Evolutionary conservation across 2,888 invertebrate species (phyloP).

Genomic region (Volucella inflata): DNA sequence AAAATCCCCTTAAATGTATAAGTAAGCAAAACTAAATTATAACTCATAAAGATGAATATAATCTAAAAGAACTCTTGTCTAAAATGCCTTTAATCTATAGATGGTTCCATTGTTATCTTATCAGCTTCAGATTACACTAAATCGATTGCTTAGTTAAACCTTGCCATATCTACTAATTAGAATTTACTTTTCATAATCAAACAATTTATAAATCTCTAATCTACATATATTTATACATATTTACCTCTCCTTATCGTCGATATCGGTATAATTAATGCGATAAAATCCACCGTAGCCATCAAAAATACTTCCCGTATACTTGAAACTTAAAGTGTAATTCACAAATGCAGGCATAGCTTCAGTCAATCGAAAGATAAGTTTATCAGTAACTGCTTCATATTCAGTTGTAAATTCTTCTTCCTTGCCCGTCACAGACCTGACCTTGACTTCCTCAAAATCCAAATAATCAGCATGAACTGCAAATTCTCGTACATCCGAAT

Average conservation of each 20-base stretch:
- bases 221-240: conserved; percentile 28
- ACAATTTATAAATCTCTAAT: background rate
- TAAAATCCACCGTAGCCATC: conserved; percentile 80
- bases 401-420: conserved; percentile 61
- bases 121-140: too few species aligned
- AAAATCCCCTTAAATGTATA: too few species aligned
- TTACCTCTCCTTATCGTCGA: conserved; percentile 76
- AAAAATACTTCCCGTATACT: conserved; percentile 84
- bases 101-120: too few species aligned
- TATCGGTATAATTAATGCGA: conserved; percentile 78
- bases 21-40: too few species aligned
- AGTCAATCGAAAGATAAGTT: conserved; percentile 83
- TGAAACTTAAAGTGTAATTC: conserved; percentile 84
- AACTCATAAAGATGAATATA: too few species aligned
- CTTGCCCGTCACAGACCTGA: conserved; percentile 46
- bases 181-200: too few species aligned
- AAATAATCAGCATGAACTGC: conserved; percentile 83
- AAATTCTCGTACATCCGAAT: conserved; percentile 83
- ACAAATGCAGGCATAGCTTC: conserved; percentile 79
- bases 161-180: too few species aligned
- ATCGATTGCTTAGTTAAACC: too few species aligned
- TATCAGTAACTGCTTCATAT: conserved; percentile 80
- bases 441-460: conserved; percentile 68
- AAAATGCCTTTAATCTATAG: too few species aligned
- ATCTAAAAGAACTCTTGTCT: too few species aligned